Base-by-base conservation (phyloP, 2,888 invertebrate species). In the Conistra vaccinii region DNA sequence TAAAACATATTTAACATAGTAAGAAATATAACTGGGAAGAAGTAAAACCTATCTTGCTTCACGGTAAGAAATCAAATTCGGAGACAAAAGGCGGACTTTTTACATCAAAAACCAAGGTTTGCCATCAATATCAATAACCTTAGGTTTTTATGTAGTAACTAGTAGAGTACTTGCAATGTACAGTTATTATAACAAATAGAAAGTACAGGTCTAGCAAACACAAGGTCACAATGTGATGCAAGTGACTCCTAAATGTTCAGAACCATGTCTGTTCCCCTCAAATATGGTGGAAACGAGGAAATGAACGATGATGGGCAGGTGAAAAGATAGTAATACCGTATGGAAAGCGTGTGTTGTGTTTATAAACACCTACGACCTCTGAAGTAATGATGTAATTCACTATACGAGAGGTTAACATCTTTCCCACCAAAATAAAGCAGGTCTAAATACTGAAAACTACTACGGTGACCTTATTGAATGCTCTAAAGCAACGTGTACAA, bases 341-440 rank as follows among this genome's bases (percentile, higher is more conserved):
- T 73, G 83, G 91, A 92, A 91, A 91, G 85, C 90, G 88, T 85
- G 87, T 89, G 88, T 92, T 91, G 88, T 96, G 96, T 96, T 96
- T 94, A 96, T 96, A 93, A 96, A 96, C 96, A 96, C 85, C 88
- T 91, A 86, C 95, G 95, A 95, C 96, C 96, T 95, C 96, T 90
- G 74, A 76, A 78, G 83, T 81, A 92, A 87, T 95, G 95, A 96
- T 95, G 95, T 95, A 95, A 95, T 93, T 93, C 90, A 88, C 85
- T 87, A 84, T 89, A 89, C 86, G 88, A 92, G 95, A 96, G 96
- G 96, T 96, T 96, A 96, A 90, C 88, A 90, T 83, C 89, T 95
- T 96, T 96, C 96, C 96, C 96, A 94, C 96, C 96, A 95, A 95
- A 95, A 95, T 88, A 85, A 88, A 85, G 78, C 68, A 84, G 58